Evolutionary conservation across 2,113 vertebrate genomes (phyloP).

Genomic region (Tachycineta bicolor): DNA sequence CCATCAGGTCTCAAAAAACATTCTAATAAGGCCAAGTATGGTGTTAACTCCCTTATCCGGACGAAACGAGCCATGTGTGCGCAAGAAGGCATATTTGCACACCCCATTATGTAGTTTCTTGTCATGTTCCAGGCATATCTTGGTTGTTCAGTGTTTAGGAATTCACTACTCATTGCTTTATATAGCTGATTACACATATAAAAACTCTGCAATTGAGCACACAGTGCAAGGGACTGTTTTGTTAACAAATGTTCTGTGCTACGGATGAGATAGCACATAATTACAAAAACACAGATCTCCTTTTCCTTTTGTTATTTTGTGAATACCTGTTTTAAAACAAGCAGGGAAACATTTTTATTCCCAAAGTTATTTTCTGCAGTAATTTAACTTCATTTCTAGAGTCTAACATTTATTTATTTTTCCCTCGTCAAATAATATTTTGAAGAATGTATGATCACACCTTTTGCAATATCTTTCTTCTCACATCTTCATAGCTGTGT

Average conservation of each 20-base stretch:
- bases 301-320: background rate
- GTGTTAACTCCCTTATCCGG: background rate
- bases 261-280: background rate
- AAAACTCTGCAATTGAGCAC: background rate
- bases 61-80: background rate
- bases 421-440: background rate
- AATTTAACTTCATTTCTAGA: background rate
- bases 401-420: background rate
- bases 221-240: conserved; percentile 3
- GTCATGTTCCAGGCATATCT: background rate
- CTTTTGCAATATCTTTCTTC: background rate
- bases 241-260: background rate
- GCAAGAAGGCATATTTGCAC: conserved; percentile 2
- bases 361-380: background rate
- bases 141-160: background rate
- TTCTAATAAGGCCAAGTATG: background rate
- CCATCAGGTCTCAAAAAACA: background rate
- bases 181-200: conserved; percentile 42
- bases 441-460: background rate
- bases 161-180: background rate
- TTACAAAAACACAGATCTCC: background rate
- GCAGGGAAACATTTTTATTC: background rate
- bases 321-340: background rate
- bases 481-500: background rate
- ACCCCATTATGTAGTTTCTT: background rate